phyloP scores from a whole-genome alignment of 2,113 vertebrate species.

The Rhabdornis inornatus region DNA sequence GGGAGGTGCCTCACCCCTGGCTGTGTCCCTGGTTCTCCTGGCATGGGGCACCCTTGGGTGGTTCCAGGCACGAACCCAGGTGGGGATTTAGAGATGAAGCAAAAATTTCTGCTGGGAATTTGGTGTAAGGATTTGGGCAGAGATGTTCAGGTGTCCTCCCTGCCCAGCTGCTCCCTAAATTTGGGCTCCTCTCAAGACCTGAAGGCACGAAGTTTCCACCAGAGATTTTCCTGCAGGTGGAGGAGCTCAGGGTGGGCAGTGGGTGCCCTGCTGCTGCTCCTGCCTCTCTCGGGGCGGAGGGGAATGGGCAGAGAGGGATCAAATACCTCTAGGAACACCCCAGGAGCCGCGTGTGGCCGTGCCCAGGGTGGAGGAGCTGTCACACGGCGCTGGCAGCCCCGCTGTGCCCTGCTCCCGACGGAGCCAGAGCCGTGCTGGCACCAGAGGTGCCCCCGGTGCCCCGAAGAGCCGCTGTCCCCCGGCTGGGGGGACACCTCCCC shows the following conservation, averaged over 20 bases:
- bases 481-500: background rate
- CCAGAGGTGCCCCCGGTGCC: background rate
- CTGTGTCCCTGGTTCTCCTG: accelerated
- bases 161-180: background rate
- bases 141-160: background rate
- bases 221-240: background rate
- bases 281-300: background rate
- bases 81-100: accelerated
- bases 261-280: background rate
- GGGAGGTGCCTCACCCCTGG: background rate
- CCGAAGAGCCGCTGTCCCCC: no score
- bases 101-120: background rate
- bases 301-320: accelerated
- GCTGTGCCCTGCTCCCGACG: accelerated
- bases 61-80: background rate
- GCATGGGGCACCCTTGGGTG: background rate
- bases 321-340: accelerated
- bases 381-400: background rate
- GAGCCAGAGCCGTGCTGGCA: background rate
- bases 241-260: background rate
- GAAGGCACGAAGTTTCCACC: background rate
- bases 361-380: background rate
- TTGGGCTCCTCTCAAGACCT: background rate
- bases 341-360: accelerated
- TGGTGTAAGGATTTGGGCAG: background rate